Conservation (phyloP, 2,888 invertebrate genomes). For the Conistra vaccinii region DNA sequence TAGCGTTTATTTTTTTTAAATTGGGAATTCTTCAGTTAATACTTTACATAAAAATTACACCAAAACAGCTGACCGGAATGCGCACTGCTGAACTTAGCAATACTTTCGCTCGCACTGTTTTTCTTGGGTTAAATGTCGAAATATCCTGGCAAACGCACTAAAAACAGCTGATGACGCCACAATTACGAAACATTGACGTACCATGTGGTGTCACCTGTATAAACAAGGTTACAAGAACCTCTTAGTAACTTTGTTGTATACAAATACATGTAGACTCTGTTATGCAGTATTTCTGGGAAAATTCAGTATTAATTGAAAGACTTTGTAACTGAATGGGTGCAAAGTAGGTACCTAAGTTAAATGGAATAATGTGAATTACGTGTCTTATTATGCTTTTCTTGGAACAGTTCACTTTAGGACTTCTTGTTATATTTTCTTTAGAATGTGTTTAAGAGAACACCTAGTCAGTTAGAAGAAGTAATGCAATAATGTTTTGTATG, state of each 20-base stretch:
- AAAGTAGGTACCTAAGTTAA: constrained; percentile 6
- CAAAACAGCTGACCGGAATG: constrained; percentile 10
- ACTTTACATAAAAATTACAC: neutral
- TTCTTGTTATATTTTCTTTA: constrained; percentile 24
- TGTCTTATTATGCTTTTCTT: constrained; percentile 29
- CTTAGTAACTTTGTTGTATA: constrained; percentile 45
- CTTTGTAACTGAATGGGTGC: constrained; percentile 34
- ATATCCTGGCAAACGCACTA: constrained; percentile 40
- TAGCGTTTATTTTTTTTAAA: neutral
- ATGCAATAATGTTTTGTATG: constrained; percentile 9
- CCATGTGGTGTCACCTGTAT: constrained; percentile 59
- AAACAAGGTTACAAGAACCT: constrained; percentile 59
- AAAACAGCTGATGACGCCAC: constrained; percentile 52
- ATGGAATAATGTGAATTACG: constrained; percentile 39
- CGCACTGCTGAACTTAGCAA: constrained; percentile 11
- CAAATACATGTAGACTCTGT: constrained; percentile 11
- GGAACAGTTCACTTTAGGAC: constrained; percentile 8
- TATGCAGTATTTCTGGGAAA: constrained; percentile 44
- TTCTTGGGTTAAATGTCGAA: constrained; percentile 50
- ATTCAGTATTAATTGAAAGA: constrained; percentile 30
- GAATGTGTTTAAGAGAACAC: constrained; percentile 14
- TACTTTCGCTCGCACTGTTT: constrained; percentile 29
- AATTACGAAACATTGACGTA: constrained; percentile 65
- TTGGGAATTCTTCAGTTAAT: neutral
- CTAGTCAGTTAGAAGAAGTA: neutral